Base-by-base conservation (phyloP, 2,113 vertebrate species). In the Hiodon alosoides region DNA sequence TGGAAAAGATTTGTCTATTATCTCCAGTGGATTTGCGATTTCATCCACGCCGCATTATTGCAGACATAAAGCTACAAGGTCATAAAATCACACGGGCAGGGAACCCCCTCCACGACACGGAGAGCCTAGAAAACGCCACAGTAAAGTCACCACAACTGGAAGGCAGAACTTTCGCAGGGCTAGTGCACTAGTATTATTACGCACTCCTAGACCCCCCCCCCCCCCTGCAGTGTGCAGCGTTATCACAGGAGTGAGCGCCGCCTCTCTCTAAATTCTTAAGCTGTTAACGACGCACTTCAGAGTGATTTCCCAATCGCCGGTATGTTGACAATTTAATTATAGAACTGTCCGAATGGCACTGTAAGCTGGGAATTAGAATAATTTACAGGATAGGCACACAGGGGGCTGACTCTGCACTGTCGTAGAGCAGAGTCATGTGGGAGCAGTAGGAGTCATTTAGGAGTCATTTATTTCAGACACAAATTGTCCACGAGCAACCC, bases 321-420 rank as follows among this genome's bases (percentile, higher is more conserved):
- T 55, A 78, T 81, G 70, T 85, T 89, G 88, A 90, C 88, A 90
- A 84, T 89, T 88, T 88, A 90, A 90, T 89, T 89, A 90, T 87
- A 83, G 86, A 89, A 87, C 84, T 87, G 88, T 90, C 88, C 85
- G 62, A 81, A 82, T 80, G 51, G 77, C 53, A 83, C 85, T 78
- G 78, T 85, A 81, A 62, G 77, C 50, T 77, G 75, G 75, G 83
- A 87, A 89, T 81, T 81, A 81, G 77, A 77, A 69, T 79, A 61
- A 68, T 52, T 78, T 64, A 69, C 66, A 60, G 48, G 31, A 68
- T 31, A 71, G 75, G 7, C 60, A 9, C 14, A 5, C 17, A 52
- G 68, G 71, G 50, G 59, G 67, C 52, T 64, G 47, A 59, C 31
- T 3, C 3, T 48, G 46, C 46, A 9, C 54, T 48, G 4, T 59